These are phyloP conservation scores for Triplophysa siluroides DNA, from an alignment of 2,113 vertebrate species.

Conservation along the genomic window DNA sequence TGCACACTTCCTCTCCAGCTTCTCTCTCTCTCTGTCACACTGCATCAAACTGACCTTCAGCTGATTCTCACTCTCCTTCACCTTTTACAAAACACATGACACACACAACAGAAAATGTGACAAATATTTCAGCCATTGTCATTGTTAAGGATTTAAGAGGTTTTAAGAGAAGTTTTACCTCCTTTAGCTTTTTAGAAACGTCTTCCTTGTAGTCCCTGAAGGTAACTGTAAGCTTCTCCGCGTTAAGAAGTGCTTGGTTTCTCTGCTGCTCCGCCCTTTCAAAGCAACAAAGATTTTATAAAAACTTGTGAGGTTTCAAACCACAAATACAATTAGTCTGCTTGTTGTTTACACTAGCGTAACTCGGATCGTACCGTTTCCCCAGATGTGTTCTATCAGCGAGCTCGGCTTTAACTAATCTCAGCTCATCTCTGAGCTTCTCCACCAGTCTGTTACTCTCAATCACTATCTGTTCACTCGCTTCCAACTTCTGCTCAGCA, in stretches of 20 bases:
- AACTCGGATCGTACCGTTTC: conserved; percentile 76
- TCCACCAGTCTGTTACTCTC: conserved; percentile 78
- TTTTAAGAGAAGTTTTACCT: conserved; percentile 63
- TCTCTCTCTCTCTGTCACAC: conserved; percentile 81
- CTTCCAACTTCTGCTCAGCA: conserved; percentile 79
- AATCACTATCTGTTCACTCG: conserved; percentile 76
- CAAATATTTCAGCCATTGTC: not conserved
- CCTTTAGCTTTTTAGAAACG: conserved; percentile 78
- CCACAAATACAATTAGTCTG: not conserved
- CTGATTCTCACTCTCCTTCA: conserved; percentile 78
- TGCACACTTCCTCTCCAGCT: conserved; percentile 75
- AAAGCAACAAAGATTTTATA: conserved; percentile 49
- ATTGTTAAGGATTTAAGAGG: not conserved
- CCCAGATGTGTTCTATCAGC: conserved; percentile 73
- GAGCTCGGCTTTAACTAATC: conserved; percentile 77
- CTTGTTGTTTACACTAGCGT: not conserved
- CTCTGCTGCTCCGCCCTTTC: conserved; percentile 87
- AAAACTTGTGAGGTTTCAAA: not conserved
- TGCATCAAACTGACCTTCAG: conserved; percentile 76
- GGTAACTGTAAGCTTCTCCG: conserved; percentile 82
- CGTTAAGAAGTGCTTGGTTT: conserved; percentile 87
- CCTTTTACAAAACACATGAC: conserved; percentile 70
- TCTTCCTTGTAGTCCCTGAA: conserved; percentile 86
- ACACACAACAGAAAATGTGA: not conserved
- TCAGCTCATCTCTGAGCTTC: conserved; percentile 79